phyloP scores from a whole-genome alignment of 2,888 invertebrate genomes.

The Labia minor region DNA sequence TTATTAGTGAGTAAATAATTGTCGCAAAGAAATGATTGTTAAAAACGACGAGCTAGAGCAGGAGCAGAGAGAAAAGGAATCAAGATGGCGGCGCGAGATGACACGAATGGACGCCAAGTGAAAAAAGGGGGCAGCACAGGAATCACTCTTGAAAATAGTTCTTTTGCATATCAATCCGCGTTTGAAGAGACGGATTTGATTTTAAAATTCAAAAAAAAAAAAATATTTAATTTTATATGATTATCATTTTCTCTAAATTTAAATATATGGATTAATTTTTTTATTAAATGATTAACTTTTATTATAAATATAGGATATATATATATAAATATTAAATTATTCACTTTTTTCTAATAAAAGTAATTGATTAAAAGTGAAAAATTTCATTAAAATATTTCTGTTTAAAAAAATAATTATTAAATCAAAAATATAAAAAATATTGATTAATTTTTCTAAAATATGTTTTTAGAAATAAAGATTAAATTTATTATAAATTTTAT shows the following conservation, averaged over 20 bases:
- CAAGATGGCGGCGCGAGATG: not conserved
- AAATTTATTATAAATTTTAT: no score
- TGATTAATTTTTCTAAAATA: no score
- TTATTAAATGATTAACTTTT: not conserved
- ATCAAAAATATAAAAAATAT: not conserved
- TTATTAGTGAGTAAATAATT: not conserved
- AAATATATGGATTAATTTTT: not conserved
- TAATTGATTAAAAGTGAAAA: no score
- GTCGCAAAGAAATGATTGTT: not conserved
- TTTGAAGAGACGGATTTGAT: not conserved
- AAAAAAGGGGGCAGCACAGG: not conserved
- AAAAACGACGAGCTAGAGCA: not conserved
- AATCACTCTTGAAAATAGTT: not conserved
- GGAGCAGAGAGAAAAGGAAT: not conserved
- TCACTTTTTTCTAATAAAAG: no score
- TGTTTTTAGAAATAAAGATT: no score
- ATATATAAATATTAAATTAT: constrained; percentile 20
- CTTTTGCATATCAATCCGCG: not conserved
- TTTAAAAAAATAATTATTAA: not conserved
- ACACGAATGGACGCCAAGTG: not conserved
- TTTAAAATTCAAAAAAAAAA: no score
- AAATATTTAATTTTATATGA: not conserved
- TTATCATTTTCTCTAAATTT: not conserved
- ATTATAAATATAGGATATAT: constrained; percentile 16
- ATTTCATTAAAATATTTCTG: not conserved